phyloP scores from a whole-genome alignment of 92 coral and sea anemone species.

The Ricordea florida region DNA sequence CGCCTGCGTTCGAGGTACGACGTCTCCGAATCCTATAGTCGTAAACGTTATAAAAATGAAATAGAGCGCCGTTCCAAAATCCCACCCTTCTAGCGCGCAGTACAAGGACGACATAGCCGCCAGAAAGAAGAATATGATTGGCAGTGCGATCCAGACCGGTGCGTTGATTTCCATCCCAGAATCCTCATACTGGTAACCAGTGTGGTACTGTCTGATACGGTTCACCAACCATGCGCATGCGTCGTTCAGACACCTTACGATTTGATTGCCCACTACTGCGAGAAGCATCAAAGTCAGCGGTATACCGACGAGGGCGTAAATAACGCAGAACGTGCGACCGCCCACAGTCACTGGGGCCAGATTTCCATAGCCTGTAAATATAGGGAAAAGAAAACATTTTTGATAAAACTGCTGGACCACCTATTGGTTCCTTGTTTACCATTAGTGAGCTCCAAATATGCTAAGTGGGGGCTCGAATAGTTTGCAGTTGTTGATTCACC shows the following conservation, averaged over 20 bases:
- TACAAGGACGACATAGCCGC: conserved; percentile 80
- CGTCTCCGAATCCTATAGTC: conserved; percentile 92
- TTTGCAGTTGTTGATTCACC: no score
- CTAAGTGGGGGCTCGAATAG: no score
- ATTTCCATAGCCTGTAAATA: conserved; percentile 95
- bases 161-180: conserved; percentile 74
- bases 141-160: conserved; percentile 88
- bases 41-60: conserved; percentile 92
- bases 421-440: no score
- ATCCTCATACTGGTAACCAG: conserved; percentile 78
- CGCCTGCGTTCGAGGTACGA: conserved; percentile 84
- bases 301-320: conserved; percentile 89
- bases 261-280: conserved; percentile 85
- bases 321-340: conserved; percentile 86
- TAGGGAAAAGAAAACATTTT: no score
- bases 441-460: no score
- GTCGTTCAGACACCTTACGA: conserved; percentile 73
- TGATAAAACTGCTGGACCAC: no score
- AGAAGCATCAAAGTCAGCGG: conserved; percentile 93
- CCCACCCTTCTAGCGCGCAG: conserved; percentile 90
- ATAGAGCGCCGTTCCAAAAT: conserved; percentile 89
- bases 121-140: conserved; percentile 77
- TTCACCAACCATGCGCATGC: conserved; percentile 84
- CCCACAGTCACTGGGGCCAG: conserved; percentile 79
- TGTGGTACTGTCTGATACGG: conserved; percentile 55